phyloP scores from a whole-genome alignment of 92 coral and sea anemone species.

The Zoanthus sansibaricus region DNA sequence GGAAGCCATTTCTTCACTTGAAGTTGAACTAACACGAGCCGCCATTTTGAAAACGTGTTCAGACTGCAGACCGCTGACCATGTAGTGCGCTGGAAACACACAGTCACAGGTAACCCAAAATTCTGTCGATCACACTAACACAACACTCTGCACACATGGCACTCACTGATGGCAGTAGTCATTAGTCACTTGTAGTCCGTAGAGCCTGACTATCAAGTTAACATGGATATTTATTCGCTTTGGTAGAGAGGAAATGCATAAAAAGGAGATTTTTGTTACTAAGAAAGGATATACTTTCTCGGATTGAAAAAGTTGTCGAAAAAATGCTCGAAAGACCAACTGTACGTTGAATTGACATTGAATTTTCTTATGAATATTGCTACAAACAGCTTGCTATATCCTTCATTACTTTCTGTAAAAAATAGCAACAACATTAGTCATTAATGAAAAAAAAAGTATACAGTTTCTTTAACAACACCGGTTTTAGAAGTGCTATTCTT shows the following conservation, averaged over 20 bases:
- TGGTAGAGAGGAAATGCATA: slow-evolving; percentile 61
- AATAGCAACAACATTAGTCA: too few species aligned
- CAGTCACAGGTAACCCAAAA: slow-evolving; percentile 70
- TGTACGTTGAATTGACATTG: too few species aligned
- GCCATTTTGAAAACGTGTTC: slow-evolving; percentile 61
- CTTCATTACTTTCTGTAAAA: too few species aligned
- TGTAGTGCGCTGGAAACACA: slow-evolving; percentile 66
- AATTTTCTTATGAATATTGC: too few species aligned
- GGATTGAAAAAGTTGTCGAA: slow-evolving; percentile 61
- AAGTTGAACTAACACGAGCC: slow-evolving; percentile 69
- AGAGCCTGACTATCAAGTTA: slow-evolving; percentile 62
- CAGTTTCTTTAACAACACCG: too few species aligned
- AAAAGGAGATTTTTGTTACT: slow-evolving; percentile 52
- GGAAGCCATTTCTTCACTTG: slow-evolving; percentile 64
- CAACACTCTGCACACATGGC: too few species aligned
- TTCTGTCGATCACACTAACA: slow-evolving; percentile 63
- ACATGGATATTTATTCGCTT: slow-evolving; percentile 58
- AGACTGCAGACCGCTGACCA: slow-evolving; percentile 72
- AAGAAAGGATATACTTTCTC: slow-evolving; percentile 60
- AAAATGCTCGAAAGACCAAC: slow-evolving; percentile 59
- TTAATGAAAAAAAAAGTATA: too few species aligned
- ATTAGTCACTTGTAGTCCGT: too few species aligned
- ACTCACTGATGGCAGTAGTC: slow-evolving; percentile 59
- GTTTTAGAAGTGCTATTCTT: too few species aligned
- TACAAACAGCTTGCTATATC: too few species aligned